Base-by-base conservation (phyloP, 53 echinoderm and acorn worm genomes). In the Echinarachnius parma region DNA sequence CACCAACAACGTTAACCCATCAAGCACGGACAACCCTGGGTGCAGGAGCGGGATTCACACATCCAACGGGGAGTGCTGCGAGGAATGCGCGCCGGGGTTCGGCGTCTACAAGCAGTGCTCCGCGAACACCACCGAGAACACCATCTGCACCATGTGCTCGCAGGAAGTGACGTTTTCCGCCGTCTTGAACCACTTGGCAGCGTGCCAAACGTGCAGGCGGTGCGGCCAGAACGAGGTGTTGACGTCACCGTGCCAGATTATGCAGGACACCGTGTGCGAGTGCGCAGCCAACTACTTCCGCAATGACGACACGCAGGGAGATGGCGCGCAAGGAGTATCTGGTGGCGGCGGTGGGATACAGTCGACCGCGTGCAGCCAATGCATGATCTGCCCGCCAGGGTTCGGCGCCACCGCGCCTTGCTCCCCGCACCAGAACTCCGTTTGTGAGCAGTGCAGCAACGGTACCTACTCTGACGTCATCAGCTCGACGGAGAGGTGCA, bases 371-470 rank as follows among this genome's bases (percentile, higher is more conserved):
- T 95, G 91, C 50, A 87, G 96, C 25, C 96, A 95, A 70, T 95
- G 96, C 25, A 82, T 82, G 60, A 78, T 88, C 9, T 95, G 96
- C 24, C 87, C 88, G 14, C 85, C 91, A 11, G 96, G 96, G n/a
- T 95, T 75, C 32, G 96, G 96, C n/a, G 87, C 85, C 3, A 45
- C 67, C 11, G 79, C 82, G 14, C 62, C 76, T 3, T 95, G 96
- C 66, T 72, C 82, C 5, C 49, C 87, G 21, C 46, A 31, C 3
- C 75, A 69, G 28, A 87, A 91, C 57, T 81, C 91, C 5, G 21
- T 29, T 34, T 91, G 96, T 62, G 64, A 78, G 19, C 21, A 21
- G 14, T 95, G 96, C 42, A 64, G 66, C 0, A 78, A 87, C 22
- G 81, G 84, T 31, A 95, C 96, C 19, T 95, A 60, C 42, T 95